These are phyloP conservation scores for Lipotes vexillifer DNA, from an alignment of 2,113 vertebrate species.

Conservation along the genomic window DNA sequence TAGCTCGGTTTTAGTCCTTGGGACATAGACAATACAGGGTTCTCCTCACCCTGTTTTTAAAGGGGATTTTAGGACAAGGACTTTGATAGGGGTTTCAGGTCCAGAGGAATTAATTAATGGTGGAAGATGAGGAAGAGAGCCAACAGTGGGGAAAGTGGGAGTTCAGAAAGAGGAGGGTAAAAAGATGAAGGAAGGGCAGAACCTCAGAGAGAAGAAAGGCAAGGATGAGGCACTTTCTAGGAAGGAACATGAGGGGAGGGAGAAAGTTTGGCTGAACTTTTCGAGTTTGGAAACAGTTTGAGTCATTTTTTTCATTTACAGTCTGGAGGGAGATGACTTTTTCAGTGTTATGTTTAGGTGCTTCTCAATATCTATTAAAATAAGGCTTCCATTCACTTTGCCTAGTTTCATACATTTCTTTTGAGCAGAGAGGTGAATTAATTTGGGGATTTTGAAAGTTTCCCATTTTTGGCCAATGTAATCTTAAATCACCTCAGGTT, in stretches of 20 bases:
- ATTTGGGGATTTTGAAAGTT: neutral
- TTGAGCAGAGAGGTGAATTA: neutral
- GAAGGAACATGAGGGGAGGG: neutral
- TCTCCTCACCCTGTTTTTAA: neutral
- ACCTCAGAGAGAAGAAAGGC: fast-evolving
- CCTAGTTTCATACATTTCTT: neutral
- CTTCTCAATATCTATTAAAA: neutral
- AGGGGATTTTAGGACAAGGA: neutral
- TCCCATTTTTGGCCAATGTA: neutral
- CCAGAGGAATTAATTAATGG: neutral
- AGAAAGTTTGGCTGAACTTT: neutral
- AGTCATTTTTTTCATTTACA: neutral
- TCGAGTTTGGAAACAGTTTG: neutral
- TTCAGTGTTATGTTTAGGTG: neutral
- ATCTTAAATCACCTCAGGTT: neutral
- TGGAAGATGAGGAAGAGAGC: neutral
- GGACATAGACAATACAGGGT: neutral
- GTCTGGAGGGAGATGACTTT: neutral
- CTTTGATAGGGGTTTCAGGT: neutral
- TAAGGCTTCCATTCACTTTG: neutral
- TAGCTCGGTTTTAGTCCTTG: neutral
- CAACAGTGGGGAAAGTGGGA: neutral
- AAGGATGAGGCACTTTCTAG: neutral
- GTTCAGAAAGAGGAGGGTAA: neutral
- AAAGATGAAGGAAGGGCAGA: neutral